These are phyloP conservation scores for Onychostruthus taczanowskii DNA, from an alignment of 2,113 vertebrate species.

Conservation along the genomic window DNA sequence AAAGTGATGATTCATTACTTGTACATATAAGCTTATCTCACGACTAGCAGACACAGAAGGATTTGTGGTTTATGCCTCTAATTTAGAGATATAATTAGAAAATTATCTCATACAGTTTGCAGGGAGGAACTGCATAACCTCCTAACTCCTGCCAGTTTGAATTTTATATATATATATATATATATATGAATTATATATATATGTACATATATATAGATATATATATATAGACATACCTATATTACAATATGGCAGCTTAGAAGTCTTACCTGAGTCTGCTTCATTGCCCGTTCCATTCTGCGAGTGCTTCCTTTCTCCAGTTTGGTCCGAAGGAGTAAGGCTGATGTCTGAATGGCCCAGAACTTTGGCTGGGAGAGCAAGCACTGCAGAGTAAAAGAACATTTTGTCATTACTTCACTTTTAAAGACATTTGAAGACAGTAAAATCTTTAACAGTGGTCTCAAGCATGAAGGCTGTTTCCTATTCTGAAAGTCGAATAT, in stretches of 20 bases:
- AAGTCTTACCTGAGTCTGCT: slow-evolving; percentile 88
- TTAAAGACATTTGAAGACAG: not conserved
- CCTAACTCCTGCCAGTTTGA: not conserved
- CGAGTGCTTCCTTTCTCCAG: slow-evolving; percentile 86
- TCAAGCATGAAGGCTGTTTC: not conserved
- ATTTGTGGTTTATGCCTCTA: not conserved
- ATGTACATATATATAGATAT: no score
- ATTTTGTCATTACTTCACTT: not conserved
- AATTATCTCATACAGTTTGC: not conserved
- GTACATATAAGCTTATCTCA: not conserved
- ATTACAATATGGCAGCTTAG: not conserved
- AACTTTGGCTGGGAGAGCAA: slow-evolving; percentile 92
- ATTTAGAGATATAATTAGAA: not conserved
- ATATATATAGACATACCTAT: not conserved
- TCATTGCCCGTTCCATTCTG: slow-evolving; percentile 91
- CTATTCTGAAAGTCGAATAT: not conserved
- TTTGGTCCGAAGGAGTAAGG: slow-evolving; percentile 87
- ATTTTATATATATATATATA: not conserved
- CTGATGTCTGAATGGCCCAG: slow-evolving; percentile 90
- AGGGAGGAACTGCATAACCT: not conserved
- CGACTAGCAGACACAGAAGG: not conserved
- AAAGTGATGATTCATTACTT: not conserved
- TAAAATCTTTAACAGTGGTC: not conserved
- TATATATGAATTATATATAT: not conserved
- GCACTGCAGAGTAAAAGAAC: slow-evolving; percentile 72